Evolutionary conservation across 2,113 vertebrate genomes (phyloP).

Genomic region (Brachyhypopomus gauderio): DNA sequence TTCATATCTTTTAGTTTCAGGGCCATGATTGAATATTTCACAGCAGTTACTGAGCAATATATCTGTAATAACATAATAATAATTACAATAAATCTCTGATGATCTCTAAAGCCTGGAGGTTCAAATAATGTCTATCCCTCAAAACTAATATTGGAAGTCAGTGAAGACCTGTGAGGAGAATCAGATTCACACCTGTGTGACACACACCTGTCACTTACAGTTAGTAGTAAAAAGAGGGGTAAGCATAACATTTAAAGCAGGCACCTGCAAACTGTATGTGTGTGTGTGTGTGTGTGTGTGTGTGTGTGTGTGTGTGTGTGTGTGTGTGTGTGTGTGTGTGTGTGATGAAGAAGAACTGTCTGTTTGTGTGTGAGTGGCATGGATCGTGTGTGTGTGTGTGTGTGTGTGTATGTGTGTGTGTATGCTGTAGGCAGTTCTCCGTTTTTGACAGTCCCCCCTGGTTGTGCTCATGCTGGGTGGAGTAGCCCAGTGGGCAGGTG

Average conservation of each 20-base stretch:
- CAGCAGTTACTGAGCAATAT: too few relatives aligned
- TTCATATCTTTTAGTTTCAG: too few relatives aligned
- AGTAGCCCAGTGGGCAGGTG: constrained; percentile 21
- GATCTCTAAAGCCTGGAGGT: background rate
- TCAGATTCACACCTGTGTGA: too few relatives aligned
- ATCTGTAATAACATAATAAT: too few relatives aligned
- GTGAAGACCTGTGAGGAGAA: too few relatives aligned
- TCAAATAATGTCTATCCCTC: background rate
- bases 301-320: too few relatives aligned
- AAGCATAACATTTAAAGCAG: background rate
- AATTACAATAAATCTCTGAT: too few relatives aligned
- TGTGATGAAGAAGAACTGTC: background rate
- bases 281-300: background rate
- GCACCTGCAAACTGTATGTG: background rate
- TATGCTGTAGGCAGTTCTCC: background rate
- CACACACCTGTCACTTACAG: too few relatives aligned
- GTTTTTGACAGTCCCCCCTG: background rate
- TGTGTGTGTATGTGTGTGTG: background rate
- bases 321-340: background rate
- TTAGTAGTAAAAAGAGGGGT: background rate
- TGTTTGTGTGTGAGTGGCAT: constrained; percentile 1
- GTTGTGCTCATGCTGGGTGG: background rate
- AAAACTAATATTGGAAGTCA: background rate
- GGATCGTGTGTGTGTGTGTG: background rate
- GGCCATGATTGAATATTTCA: too few relatives aligned